Conservation (phyloP, 2,113 vertebrate species). For the Cacatua alba region DNA sequence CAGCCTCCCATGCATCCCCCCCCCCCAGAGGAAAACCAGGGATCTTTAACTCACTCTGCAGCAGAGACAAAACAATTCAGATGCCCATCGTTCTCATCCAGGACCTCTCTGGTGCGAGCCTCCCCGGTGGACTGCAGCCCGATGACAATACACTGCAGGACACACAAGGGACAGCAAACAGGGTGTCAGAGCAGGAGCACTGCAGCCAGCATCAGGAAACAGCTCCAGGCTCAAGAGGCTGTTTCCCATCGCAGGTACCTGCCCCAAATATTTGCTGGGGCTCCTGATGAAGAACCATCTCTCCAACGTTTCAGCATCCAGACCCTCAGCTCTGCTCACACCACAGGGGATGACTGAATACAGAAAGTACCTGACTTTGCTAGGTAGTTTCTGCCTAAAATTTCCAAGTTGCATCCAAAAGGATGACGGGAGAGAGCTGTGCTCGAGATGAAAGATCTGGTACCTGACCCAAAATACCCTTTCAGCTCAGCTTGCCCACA, state of each 20-base stretch:
- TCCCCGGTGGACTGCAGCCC: slow-evolving; percentile 97
- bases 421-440: not conserved
- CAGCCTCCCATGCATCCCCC: not conserved
- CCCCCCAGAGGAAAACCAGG: not conserved
- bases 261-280: rapidly evolving
- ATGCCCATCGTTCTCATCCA: slow-evolving; percentile 92
- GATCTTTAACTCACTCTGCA: slow-evolving; percentile 75
- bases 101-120: slow-evolving; percentile 93
- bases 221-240: not conserved
- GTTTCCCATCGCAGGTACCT: not conserved
- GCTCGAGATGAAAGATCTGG: not conserved
- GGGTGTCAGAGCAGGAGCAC: not conserved
- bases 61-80: slow-evolving; percentile 95
- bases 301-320: not conserved
- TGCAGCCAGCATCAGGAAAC: not conserved
- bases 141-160: slow-evolving; percentile 89
- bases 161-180: not conserved
- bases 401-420: not conserved
- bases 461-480: not conserved
- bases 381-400: not conserved
- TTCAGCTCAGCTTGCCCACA: not conserved
- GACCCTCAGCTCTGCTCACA: not conserved
- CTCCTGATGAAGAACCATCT: not conserved
- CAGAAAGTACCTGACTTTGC: not conserved
- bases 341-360: not conserved